Conservation (phyloP, 2,888 invertebrate species). For the Trachelus troglodyta region DNA sequence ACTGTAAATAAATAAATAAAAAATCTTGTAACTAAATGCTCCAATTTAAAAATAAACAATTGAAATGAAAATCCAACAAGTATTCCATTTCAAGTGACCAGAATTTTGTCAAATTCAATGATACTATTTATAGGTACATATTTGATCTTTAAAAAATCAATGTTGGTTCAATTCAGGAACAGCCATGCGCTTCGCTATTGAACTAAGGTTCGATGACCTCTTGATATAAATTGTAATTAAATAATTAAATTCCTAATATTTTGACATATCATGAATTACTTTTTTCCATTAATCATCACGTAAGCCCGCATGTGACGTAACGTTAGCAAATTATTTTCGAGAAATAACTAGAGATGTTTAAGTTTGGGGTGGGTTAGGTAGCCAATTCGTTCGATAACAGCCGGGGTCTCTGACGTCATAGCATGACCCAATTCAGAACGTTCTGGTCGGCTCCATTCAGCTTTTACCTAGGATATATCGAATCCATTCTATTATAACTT, state of each 20-base stretch:
- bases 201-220: not conserved
- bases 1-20: slow-evolving; percentile 33
- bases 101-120: not conserved
- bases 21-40: not conserved
- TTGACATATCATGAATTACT: not conserved
- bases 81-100: too few species aligned
- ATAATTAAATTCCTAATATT: not conserved
- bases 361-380: not conserved
- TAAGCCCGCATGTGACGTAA: not conserved
- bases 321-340: not conserved
- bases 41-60: not conserved
- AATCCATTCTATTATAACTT: not conserved
- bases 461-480: not conserved
- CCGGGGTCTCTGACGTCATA: not conserved
- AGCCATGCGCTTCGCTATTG: not conserved
- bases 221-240: not conserved
- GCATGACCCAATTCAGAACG: not conserved
- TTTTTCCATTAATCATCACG: not conserved
- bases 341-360: not conserved
- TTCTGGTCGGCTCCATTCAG: not conserved
- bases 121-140: not conserved
- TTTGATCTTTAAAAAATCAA: not conserved
- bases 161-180: not conserved
- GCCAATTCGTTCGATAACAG: not conserved
- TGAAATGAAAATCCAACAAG: not conserved